Conservation (phyloP, 1,140 invertebrate species). For the Drosophila quadrilineata region DNA sequence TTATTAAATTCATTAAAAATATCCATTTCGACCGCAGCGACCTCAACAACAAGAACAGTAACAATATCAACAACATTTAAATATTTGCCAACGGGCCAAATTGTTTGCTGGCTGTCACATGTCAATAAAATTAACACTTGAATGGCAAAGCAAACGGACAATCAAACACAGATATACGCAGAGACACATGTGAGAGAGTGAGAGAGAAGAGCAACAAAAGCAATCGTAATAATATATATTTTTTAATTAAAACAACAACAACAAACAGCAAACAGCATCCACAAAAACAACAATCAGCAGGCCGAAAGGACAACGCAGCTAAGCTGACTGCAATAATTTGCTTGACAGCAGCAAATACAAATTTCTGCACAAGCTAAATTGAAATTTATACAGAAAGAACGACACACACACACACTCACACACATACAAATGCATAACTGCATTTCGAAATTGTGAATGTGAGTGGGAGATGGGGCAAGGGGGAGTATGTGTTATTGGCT, state of each 20-base stretch:
- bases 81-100: slow-evolving; percentile 51
- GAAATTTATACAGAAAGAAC: slow-evolving; percentile 59
- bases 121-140: slow-evolving; percentile 78
- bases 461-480: background rate
- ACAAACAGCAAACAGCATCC: too few relatives aligned
- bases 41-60: slow-evolving; percentile 35
- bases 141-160: slow-evolving; percentile 38
- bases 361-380: slow-evolving; percentile 62
- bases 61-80: slow-evolving; percentile 38
- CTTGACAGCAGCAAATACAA: slow-evolving; percentile 72
- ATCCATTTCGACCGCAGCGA: slow-evolving; percentile 56
- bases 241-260: slow-evolving; percentile 74
- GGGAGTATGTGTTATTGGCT: slow-evolving; percentile 33
- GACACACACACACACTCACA: too few relatives aligned
- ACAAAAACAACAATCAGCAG: too few relatives aligned
- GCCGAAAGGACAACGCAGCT: slow-evolving; percentile 30
- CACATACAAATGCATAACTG: too few relatives aligned
- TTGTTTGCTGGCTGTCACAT: slow-evolving; percentile 72
- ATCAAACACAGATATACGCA: background rate
- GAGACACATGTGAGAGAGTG: too few relatives aligned
- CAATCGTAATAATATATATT: slow-evolving; percentile 38
- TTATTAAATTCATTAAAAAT: slow-evolving; percentile 67
- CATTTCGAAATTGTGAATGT: too few relatives aligned
- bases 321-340: slow-evolving; percentile 63
- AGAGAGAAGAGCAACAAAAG: background rate